Evolutionary conservation across 1,140 invertebrate genomes (phyloP).

Genomic region (Drosophila arizonae): DNA sequence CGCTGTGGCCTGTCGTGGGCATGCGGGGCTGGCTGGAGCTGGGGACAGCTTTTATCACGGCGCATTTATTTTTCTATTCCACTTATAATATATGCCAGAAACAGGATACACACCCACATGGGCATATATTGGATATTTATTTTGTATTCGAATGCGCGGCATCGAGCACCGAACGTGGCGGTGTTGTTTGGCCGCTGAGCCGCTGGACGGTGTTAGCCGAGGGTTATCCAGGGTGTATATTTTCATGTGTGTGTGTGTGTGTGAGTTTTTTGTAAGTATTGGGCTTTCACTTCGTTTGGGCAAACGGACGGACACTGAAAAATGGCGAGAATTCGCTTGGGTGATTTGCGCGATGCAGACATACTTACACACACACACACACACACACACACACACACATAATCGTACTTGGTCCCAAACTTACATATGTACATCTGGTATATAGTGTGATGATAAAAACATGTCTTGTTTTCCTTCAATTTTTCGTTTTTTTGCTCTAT

Average conservation of each 20-base stretch:
- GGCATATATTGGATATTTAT: slow-evolving; percentile 82
- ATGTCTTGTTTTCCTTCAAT: slow-evolving; percentile 18
- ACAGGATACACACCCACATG: slow-evolving; percentile 81
- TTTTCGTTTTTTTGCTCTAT: neutral
- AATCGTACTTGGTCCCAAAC: slow-evolving; percentile 25
- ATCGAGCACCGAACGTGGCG: slow-evolving; percentile 74
- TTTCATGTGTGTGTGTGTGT: slow-evolving; percentile 22
- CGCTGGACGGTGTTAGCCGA: slow-evolving; percentile 65
- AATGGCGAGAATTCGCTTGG: slow-evolving; percentile 81
- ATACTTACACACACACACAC: slow-evolving; percentile 23
- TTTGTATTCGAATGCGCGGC: slow-evolving; percentile 78
- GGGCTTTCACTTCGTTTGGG: slow-evolving; percentile 57
- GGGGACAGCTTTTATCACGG: slow-evolving; percentile 77
- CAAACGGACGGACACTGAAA: slow-evolving; percentile 77
- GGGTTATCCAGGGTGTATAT: slow-evolving; percentile 42
- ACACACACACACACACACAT: slow-evolving; percentile 36
- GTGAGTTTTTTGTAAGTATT: slow-evolving; percentile 47
- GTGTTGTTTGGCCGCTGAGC: slow-evolving; percentile 44
- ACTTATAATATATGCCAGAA: slow-evolving; percentile 83
- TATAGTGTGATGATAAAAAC: slow-evolving; percentile 29
- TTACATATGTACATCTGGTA: slow-evolving; percentile 15
- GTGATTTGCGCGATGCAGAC: slow-evolving; percentile 72
- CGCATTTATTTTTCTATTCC: slow-evolving; percentile 82
- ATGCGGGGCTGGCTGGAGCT: slow-evolving; percentile 18
- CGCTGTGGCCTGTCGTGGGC: slow-evolving; percentile 18